Evolutionary conservation across 1,140 invertebrate species (phyloP).

Genomic region (Saccostrea echinata): DNA sequence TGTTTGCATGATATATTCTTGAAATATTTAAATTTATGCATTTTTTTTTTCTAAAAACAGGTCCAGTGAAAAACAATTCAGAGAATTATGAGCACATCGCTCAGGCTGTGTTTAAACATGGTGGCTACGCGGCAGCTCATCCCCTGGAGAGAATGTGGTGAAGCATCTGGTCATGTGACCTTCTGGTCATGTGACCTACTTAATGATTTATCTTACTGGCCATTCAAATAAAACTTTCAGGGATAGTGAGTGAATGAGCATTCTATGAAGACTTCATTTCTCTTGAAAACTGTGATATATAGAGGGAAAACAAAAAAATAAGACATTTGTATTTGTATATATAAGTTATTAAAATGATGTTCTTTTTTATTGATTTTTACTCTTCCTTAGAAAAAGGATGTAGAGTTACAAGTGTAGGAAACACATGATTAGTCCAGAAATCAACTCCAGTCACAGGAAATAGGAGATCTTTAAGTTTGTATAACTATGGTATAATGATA

Average conservation of each 20-base stretch:
- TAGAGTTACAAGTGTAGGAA: not conserved
- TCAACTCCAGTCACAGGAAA: too few relatives aligned
- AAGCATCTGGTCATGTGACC: not conserved
- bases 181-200: not conserved
- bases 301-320: not conserved
- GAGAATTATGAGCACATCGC: slow-evolving; percentile 78
- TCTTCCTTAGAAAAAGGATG: too few relatives aligned
- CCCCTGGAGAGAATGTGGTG: slow-evolving; percentile 82
- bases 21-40: not conserved
- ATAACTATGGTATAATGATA: too few relatives aligned
- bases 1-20: not conserved
- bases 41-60: slow-evolving; percentile 55
- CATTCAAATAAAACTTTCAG: not conserved
- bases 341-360: not conserved
- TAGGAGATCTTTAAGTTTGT: too few relatives aligned
- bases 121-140: slow-evolving; percentile 84
- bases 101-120: slow-evolving; percentile 81
- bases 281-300: not conserved
- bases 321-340: not conserved
- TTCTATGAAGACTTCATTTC: not conserved
- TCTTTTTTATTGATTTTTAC: not conserved
- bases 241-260: not conserved
- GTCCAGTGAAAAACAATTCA: slow-evolving; percentile 72
- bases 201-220: not conserved
- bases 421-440: not conserved